Base-by-base conservation (phyloP, 2,888 invertebrate species). In the Dicycla oo region DNA sequence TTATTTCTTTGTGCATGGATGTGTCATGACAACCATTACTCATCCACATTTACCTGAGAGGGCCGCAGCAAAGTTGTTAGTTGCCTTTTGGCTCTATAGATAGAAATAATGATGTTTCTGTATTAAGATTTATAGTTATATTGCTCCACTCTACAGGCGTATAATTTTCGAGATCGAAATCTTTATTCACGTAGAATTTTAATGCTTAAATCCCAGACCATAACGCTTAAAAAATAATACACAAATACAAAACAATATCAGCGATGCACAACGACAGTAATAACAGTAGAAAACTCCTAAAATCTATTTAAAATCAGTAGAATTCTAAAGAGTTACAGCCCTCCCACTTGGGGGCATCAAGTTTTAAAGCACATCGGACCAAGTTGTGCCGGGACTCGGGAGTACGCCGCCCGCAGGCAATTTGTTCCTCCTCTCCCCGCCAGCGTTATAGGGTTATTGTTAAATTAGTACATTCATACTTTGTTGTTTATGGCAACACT, bases 381-480 rank as follows among this genome's bases (percentile, higher is more conserved):
- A 76, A 83, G 77, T 87, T 80, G 82, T 82, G 77, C 57, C 51
- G 77, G 72, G 71, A 63, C 67, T 65, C 51, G 77, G 72, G 71
- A 63, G 68, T 65, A 69, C 73, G 75, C 70, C 30, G 30, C 30
- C 79, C 76, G 69, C 74, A 72, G 68, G 68, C 79, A 69, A 64
- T 73, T 68, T 77, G 40, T 63, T 75, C 79, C 72, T 51, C 58
- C 77, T 4, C 34, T 4, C 34, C 79, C 75, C 69, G 54, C 69
- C 68, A 75, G 85, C 80, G 86, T 87, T 88, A 88, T 88, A 83
- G 65, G 84, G 88, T 89, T 90, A 90, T 90, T 90, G 90, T 91
- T 88, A 90, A 92, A 91, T 92, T 91, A 91, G 90, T 91, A 90
- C 75, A 72, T 84, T 85, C 87, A 86, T 91, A 92, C 91, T 90